A percentile compares a stretch with the other conserved stretches of the same genome.
Evolutionary conservation across 2,113 vertebrate genomes (phyloP).

Genomic region (Benitochromis conjunctus): DNA sequence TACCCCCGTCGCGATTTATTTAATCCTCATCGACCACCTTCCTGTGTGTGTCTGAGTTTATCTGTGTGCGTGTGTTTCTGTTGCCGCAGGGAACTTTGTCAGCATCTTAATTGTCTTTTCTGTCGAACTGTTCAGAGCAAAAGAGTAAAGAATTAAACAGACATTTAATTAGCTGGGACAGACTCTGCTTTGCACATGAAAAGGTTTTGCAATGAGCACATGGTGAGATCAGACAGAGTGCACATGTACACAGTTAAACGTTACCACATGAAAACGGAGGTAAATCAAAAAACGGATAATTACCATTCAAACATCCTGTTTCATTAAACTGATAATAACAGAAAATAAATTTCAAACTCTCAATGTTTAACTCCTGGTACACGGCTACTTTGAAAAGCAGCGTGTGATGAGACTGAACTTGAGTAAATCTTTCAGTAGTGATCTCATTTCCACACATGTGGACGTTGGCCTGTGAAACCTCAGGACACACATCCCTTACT

Average conservation of each 20-base stretch:
- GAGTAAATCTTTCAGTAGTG: neutral
- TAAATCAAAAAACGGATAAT: neutral
- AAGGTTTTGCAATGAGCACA: neutral
- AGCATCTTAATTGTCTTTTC: neutral
- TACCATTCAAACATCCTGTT: neutral
- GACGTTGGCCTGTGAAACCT: neutral
- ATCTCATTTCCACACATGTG: neutral
- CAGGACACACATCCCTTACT: neutral
- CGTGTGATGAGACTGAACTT: neutral
- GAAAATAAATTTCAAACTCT: neutral
- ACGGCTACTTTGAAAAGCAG: neutral
- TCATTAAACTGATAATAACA: neutral
- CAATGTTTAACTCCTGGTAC: neutral
- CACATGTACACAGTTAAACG: neutral
- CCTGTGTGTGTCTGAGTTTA: neutral
- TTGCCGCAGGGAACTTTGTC: neutral
- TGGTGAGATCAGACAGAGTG: neutral
- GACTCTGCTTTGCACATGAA: constrained; percentile 13
- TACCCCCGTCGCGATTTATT: neutral
- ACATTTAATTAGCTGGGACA: neutral
- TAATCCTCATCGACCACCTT: neutral
- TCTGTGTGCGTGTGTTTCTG: neutral
- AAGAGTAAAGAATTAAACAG: neutral
- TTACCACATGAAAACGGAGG: neutral
- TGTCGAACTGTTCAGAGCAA: neutral